Conservation (phyloP, 2,888 invertebrate species). For the Plebejus anna region DNA sequence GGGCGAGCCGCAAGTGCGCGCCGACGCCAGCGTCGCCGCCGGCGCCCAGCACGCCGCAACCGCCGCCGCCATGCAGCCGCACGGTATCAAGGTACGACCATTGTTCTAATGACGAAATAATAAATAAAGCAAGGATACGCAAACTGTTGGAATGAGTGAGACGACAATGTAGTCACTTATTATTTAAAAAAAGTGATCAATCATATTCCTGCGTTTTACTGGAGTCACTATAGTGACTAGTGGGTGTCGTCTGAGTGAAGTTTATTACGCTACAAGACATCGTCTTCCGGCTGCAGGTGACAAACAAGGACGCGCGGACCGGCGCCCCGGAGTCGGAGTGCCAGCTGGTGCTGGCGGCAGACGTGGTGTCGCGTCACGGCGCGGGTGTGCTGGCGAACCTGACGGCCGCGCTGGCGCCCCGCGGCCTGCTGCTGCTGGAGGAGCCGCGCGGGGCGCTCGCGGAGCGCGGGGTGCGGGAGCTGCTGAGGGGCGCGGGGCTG, state of each 20-base stretch:
- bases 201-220: background rate
- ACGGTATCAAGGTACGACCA: constrained; percentile 80
- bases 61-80: constrained; percentile 75
- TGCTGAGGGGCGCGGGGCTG: constrained; percentile 58
- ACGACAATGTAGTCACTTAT: no score
- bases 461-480: constrained; percentile 49
- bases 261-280: background rate
- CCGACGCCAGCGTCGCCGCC: constrained; percentile 75
- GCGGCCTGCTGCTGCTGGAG: constrained; percentile 87
- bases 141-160: no score
- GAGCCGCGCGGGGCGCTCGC: constrained; percentile 78
- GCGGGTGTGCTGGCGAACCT: constrained; percentile 77
- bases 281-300: constrained; percentile 41
- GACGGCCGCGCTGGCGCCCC: constrained; percentile 81
- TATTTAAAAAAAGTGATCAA: no score
- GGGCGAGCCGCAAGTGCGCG: constrained; percentile 85
- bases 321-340: constrained; percentile 83
- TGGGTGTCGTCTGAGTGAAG: no score
- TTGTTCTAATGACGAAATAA: no score
- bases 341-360: constrained; percentile 84
- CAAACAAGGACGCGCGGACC: constrained; percentile 79
- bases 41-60: constrained; percentile 75
- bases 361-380: constrained; percentile 81
- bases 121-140: no score
- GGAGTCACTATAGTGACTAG: background rate